Base-by-base conservation (phyloP, 2,888 invertebrate genomes). In the Dryobota labecula region DNA sequence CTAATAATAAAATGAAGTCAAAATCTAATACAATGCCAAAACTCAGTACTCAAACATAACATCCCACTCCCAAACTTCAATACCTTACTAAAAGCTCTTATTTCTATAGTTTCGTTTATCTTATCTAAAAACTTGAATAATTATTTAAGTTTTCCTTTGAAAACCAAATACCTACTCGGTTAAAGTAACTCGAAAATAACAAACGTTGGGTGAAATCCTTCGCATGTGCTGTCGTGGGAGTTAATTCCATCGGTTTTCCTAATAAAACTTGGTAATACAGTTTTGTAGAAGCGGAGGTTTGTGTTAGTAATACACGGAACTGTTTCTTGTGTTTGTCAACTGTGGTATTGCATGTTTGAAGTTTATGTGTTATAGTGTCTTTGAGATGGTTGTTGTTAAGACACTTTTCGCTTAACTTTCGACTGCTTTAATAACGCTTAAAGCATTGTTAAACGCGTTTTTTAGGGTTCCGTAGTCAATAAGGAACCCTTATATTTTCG, bases 211-310 rank as follows among this genome's bases (percentile, higher is more conserved):
- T 68, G 60, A 63, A 83, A 86, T 84, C 80, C 83, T 61, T 76
- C 38, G 64, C 74, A 75, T 81, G 78, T 83, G 76, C 68, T 70
- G 70, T 80, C 73, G 75, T 60, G 79, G 80, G 83, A 85, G 76
- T 84, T 84, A 84, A 87, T 85, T 86, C 86, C 70, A 66, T 80
- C 72, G 82, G 80, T 73, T 85, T 84, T 69, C 75, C 84, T 84
- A 88, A 89, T 89, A 89, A 87, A 90, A 90, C 85, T 90, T 88
- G 56, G 62, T 89, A 88, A 88, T 88, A 85, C 86, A 73, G 82
- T 84, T 86, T 81, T 76, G 62, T 81, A 27, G 63, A 38, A 56
- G 47, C 47, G 58, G 7, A 36, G 33, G 41, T 43, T 51, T 61
- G 24, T 75, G 49, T 24, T 80, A n/a, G 69, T 30, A 38, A 64